Percentiles rank a stretch among this genome's conserved stretches.
phyloP scores from a whole-genome alignment of 1,140 invertebrate species.

The Steinernema feltiae region DNA sequence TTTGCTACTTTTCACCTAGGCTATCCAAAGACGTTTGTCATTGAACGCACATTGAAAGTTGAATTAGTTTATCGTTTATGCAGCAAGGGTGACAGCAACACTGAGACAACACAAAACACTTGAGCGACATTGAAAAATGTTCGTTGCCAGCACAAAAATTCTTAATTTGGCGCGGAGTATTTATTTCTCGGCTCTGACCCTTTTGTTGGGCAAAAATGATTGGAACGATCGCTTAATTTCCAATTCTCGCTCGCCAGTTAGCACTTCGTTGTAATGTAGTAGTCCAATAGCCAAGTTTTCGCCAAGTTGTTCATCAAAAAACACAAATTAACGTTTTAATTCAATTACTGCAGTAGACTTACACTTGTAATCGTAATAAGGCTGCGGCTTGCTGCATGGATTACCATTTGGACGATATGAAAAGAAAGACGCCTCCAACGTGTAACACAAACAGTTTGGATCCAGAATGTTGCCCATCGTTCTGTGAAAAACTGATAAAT shows the following conservation, averaged over 20 bases:
- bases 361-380: conserved; percentile 46
- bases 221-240: conserved; percentile 42
- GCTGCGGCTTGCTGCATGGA: conserved; percentile 19
- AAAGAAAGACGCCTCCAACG: conserved; percentile 51
- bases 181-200: conserved; percentile 29
- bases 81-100: too few relatives aligned
- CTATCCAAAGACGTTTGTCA: not conserved
- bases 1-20: not conserved
- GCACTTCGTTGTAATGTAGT: conserved; percentile 33
- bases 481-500: conserved; percentile 23
- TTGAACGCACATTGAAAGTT: too few relatives aligned
- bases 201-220: conserved; percentile 39
- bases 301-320: conserved; percentile 36
- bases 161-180: too few relatives aligned
- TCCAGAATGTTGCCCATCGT: conserved; percentile 47
- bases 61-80: too few relatives aligned
- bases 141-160: too few relatives aligned
- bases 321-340: not conserved
- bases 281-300: conserved; percentile 39
- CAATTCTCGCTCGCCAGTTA: conserved; percentile 26
- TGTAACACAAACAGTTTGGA: conserved; percentile 45
- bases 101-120: too few relatives aligned
- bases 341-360: too few relatives aligned
- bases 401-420: conserved; percentile 46
- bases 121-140: too few relatives aligned